Evolutionary conservation across 2,888 invertebrate species (phyloP).

Genomic region (Platypus cylindrus): DNA sequence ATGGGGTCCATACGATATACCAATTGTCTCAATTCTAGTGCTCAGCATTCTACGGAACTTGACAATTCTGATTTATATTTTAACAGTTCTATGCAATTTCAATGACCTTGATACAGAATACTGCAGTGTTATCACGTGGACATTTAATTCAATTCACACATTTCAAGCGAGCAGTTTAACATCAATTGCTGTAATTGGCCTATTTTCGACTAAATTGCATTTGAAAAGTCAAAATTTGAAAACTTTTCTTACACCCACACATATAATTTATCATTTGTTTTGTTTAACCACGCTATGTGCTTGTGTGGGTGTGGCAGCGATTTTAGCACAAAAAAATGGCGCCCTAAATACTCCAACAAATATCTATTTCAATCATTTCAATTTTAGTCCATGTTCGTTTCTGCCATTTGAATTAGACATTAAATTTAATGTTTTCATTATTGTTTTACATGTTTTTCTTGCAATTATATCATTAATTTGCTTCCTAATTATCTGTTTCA

Average conservation of each 20-base stretch:
- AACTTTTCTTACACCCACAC: constrained; percentile 33
- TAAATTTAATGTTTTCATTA: constrained; percentile 39
- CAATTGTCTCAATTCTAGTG: constrained; percentile 36
- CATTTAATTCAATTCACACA: constrained; percentile 38
- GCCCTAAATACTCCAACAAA: constrained; percentile 7
- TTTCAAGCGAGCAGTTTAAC: constrained; percentile 39
- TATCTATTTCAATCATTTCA: constrained; percentile 15
- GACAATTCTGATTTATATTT: constrained; percentile 31
- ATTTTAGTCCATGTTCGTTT: constrained; percentile 32
- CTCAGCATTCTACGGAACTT: constrained; percentile 34
- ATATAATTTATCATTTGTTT: constrained; percentile 39
- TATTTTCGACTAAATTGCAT: constrained; percentile 33
- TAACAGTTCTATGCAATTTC: constrained; percentile 26
- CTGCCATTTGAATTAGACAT: constrained; percentile 38
- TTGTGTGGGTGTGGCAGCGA: constrained; percentile 41
- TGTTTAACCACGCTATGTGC: constrained; percentile 39
- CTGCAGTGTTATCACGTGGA: constrained; percentile 38
- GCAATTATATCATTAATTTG: constrained; percentile 36
- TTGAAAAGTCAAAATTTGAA: constrained; percentile 29
- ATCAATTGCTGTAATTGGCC: constrained; percentile 38
- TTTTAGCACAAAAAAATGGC: constrained; percentile 32
- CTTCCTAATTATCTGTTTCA: constrained; percentile 31
- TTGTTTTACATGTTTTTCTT: constrained; percentile 40
- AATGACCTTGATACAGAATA: constrained; percentile 26
- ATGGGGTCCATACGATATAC: constrained; percentile 42